These are phyloP conservation scores for Odontamblyopus lacepedii DNA, from an alignment of 2,797 vertebrate species.

Conservation along the genomic window DNA sequence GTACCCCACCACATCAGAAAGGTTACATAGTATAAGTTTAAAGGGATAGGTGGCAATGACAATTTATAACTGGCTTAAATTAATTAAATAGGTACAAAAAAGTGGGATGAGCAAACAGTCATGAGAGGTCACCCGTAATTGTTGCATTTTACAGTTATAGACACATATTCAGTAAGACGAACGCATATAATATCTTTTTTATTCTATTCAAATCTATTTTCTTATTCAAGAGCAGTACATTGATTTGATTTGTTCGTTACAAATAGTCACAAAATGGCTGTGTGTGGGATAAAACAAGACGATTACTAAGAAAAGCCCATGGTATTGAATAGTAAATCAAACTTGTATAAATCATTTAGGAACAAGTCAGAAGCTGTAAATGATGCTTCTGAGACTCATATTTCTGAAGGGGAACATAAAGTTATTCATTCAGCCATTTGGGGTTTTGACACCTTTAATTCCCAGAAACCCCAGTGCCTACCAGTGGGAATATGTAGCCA, in stretches of 20 bases:
- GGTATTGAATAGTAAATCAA: constrained; percentile 67
- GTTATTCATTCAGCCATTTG: constrained; percentile 79
- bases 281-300: constrained; percentile 24
- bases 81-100: too few relatives aligned
- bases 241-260: neutral
- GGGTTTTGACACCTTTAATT: constrained; percentile 83
- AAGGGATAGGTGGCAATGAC: too few relatives aligned
- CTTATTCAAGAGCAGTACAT: neutral
- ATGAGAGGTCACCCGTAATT: too few relatives aligned
- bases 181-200: neutral
- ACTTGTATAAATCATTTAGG: constrained; percentile 67
- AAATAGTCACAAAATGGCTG: neutral
- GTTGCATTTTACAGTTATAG: too few relatives aligned
- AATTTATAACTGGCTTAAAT: too few relatives aligned
- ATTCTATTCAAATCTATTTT: neutral
- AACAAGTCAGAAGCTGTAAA: constrained; percentile 76
- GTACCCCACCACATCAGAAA: too few relatives aligned
- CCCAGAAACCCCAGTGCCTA: constrained; percentile 72
- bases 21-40: too few relatives aligned
- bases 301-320: constrained; percentile 63
- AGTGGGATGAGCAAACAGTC: too few relatives aligned
- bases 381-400: constrained; percentile 77
- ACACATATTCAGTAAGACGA: too few relatives aligned
- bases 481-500: constrained; percentile 66
- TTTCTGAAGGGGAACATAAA: constrained; percentile 74